Base-by-base conservation (phyloP, 2,797 vertebrate genomes). In the Ficedula albicollis region DNA sequence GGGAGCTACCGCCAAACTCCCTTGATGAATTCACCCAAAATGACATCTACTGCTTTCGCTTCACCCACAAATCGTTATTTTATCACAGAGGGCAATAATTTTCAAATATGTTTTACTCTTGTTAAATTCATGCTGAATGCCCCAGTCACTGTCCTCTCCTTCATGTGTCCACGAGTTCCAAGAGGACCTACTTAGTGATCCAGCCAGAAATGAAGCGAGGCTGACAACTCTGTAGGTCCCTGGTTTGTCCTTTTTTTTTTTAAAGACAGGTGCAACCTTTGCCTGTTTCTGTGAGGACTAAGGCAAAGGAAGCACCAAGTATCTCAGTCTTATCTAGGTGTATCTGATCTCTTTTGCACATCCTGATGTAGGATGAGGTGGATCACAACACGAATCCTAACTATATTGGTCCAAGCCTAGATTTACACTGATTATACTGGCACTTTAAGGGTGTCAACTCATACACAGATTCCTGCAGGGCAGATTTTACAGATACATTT, bases 91-190 rank as follows among this genome's bases (percentile, higher is more conserved):
- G 32, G 59, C 39, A 41, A 48, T 27, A 7, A 54, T 6, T 54
- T 66, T 73, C 34, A 38, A 54, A 19, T 29, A 73, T 21, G 26
- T 25, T 78, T 66, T 29, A 21, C 9, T 25, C 22, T 54, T 66
- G 13, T 59, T 63, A 79, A 85, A 88, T 36, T n/a, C 38, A 72
- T 13, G 5, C 36, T 77, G 11, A 73, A 51, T 36, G 5, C 52
- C 30, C 20, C 3, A 63, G 1, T 48, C 34, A 86, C 36, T 51
- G 51, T 51, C 13, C 25, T 60, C 62, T 70, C 27, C 60, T 80
- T 73, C 29, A 6, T 1, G 6, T 4, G 5, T 74, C n/a, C 38
- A 64, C 0, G 0, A 30, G 23, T 68, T 87, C 32, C 39, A 72
- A 55, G n/a, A 67, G 22, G 10, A 67, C 9, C 17, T 13, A 44